phyloP scores from a whole-genome alignment of 2,113 vertebrate species.

The Xyliphius kryptos region DNA sequence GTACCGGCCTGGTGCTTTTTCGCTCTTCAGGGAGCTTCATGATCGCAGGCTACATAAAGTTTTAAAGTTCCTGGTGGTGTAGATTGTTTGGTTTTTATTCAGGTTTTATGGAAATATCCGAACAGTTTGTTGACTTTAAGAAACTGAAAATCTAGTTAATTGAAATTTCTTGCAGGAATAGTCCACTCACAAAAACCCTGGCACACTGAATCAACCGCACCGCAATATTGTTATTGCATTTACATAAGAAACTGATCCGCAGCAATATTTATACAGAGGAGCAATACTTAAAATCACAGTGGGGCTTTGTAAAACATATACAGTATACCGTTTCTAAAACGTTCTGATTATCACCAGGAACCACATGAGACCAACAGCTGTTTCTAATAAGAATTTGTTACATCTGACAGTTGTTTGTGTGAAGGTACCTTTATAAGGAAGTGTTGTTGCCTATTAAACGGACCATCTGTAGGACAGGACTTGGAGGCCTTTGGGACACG shows the following conservation, averaged over 20 bases:
- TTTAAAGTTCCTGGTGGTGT: conserved; percentile 39
- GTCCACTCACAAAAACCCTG: no score
- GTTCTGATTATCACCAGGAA: conserved; percentile 23
- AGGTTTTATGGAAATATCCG: conserved; percentile 29
- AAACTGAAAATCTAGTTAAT: conserved; percentile 11
- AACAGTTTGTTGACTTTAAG: conserved; percentile 20
- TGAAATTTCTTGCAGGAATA: conserved; percentile 9
- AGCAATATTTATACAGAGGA: no score
- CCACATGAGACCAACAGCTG: conserved; percentile 39
- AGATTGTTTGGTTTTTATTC: conserved; percentile 33
- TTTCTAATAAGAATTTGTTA: conserved; percentile 43
- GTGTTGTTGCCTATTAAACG: conserved; percentile 40
- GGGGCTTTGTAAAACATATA: conserved; percentile 8
- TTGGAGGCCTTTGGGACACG: conserved; percentile 33
- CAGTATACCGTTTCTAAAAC: conserved; percentile 23
- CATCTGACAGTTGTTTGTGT: conserved; percentile 43
- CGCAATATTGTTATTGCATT: no score
- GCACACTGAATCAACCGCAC: no score
- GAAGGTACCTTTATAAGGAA: conserved; percentile 42
- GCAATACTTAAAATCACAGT: no score
- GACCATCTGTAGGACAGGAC: conserved; percentile 46
- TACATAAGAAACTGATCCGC: no score
- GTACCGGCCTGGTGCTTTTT: conserved; percentile 9
- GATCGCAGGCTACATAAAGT: conserved; percentile 41
- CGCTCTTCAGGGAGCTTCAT: conserved; percentile 26